These are phyloP conservation scores for Grapholita molesta DNA, from an alignment of 1,140 invertebrate genomes.

Conservation along the genomic window DNA sequence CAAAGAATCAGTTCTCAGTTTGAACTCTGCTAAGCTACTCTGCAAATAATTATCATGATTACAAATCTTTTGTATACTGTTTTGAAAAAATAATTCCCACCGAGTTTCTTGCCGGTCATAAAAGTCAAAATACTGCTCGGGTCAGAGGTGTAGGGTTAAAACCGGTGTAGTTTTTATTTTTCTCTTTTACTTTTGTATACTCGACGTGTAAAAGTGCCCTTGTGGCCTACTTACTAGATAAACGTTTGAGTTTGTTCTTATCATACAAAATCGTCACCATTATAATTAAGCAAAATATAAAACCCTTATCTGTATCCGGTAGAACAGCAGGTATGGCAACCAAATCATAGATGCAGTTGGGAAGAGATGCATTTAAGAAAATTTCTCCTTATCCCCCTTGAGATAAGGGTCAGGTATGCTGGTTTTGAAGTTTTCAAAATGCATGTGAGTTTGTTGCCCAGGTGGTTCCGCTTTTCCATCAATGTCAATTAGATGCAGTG, in stretches of 20 bases:
- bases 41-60: too few relatives aligned
- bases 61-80: too few relatives aligned
- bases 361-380: background rate
- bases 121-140: too few relatives aligned
- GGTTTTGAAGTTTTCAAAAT: constrained; percentile 19
- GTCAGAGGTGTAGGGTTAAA: too few relatives aligned
- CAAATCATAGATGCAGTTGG: background rate
- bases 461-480: constrained; percentile 56
- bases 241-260: background rate
- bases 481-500: constrained; percentile 73
- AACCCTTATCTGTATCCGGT: constrained; percentile 24
- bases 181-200: too few relatives aligned
- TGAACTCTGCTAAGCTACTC: too few relatives aligned
- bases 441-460: constrained; percentile 16
- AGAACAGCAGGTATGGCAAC: constrained; percentile 17
- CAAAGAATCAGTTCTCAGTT: too few relatives aligned
- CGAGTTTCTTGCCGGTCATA: too few relatives aligned
- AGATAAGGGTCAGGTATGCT: background rate
- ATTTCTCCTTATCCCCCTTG: constrained; percentile 8
- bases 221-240: too few relatives aligned
- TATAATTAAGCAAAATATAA: constrained; percentile 14
- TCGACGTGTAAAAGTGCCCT: too few relatives aligned
- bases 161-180: too few relatives aligned
- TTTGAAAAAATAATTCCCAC: too few relatives aligned
- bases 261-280: constrained; percentile 3